Evolutionary conservation across 1,140 invertebrate species (phyloP).

Genomic region (Zaprionus inermis): DNA sequence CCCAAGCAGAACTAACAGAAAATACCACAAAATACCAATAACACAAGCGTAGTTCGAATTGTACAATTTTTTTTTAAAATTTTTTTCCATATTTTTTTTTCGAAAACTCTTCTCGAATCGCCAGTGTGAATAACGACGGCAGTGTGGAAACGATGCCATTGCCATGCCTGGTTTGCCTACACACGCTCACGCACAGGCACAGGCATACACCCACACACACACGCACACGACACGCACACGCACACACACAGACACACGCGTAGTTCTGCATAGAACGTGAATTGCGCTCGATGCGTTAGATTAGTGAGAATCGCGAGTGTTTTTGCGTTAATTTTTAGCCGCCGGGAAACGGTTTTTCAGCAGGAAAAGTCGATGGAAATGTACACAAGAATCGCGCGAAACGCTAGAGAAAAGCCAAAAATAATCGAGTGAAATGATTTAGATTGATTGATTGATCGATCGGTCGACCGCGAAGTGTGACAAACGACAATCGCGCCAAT

Average conservation of each 20-base stretch:
- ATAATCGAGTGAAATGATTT: conserved; percentile 24
- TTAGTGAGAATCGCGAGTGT: conserved; percentile 51
- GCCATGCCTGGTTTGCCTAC: conserved; percentile 37
- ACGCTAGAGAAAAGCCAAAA: conserved; percentile 39
- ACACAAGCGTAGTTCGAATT: conserved; percentile 39
- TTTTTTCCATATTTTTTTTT: conserved; percentile 15
- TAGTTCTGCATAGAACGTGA: conserved; percentile 37
- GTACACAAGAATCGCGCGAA: conserved; percentile 8
- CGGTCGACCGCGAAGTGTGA: conserved; percentile 22
- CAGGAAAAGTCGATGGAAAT: conserved; percentile 21
- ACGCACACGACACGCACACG: conserved; percentile 6
- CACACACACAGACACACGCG: not conserved
- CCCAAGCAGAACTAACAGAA: conserved; percentile 14
- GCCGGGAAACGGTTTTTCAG: conserved; percentile 19
- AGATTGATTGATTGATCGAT: conserved; percentile 43
- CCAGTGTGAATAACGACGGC: conserved; percentile 38
- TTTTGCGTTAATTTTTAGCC: not conserved
- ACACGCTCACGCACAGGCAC: conserved; percentile 10
- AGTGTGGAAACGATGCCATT: conserved; percentile 46
- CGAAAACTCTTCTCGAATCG: conserved; percentile 30
- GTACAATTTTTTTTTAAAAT: conserved; percentile 28
- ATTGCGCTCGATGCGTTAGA: conserved; percentile 30
- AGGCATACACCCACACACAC: conserved; percentile 7
- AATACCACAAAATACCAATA: conserved; percentile 16
- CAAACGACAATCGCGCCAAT: not conserved